Percentiles rank a stretch among this genome's conserved stretches.
phyloP scores from a whole-genome alignment of 2,888 invertebrate species.

The Tortricodes alternella region DNA sequence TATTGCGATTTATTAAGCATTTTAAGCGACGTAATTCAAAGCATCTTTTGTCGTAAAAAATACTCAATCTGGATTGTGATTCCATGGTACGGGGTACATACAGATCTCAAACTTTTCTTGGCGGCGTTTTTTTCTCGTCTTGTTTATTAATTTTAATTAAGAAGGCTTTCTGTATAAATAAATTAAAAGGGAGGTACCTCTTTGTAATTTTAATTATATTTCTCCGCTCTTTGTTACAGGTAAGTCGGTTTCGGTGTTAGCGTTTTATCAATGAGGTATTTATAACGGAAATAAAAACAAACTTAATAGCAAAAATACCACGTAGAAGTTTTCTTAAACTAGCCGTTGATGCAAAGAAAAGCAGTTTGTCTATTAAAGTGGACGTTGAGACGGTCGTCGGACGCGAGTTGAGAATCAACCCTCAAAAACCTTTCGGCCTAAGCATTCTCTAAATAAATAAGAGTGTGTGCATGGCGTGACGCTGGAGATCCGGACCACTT shows the following conservation, averaged over 20 bases:
- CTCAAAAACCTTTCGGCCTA: background rate
- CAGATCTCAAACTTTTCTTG: conserved; percentile 37
- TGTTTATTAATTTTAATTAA: conserved; percentile 80
- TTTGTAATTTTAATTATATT: conserved; percentile 78
- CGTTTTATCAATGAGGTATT: conserved; percentile 26
- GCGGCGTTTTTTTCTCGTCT: conserved; percentile 52
- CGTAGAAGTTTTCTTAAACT: background rate
- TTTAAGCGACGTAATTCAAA: too few species aligned
- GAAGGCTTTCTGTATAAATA: conserved; percentile 74
- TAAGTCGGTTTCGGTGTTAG: conserved; percentile 73
- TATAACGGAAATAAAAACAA: background rate
- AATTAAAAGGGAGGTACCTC: conserved; percentile 64
- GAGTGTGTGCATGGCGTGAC: conserved; percentile 28
- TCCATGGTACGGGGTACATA: conserved; percentile 37
- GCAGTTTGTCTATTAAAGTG: too few species aligned
- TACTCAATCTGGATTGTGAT: background rate
- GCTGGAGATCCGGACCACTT: conserved; percentile 50
- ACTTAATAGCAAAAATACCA: background rate
- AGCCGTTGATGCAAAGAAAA: background rate
- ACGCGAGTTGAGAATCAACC: too few species aligned
- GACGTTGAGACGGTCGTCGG: too few species aligned
- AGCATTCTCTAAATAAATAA: conserved; percentile 29
- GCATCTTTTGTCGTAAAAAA: background rate
- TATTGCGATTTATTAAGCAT: too few species aligned
- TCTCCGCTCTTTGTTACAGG: conserved; percentile 69